These are phyloP conservation scores for Pemphredon lugubris DNA, from an alignment of 2,888 invertebrate species.

Conservation along the genomic window DNA sequence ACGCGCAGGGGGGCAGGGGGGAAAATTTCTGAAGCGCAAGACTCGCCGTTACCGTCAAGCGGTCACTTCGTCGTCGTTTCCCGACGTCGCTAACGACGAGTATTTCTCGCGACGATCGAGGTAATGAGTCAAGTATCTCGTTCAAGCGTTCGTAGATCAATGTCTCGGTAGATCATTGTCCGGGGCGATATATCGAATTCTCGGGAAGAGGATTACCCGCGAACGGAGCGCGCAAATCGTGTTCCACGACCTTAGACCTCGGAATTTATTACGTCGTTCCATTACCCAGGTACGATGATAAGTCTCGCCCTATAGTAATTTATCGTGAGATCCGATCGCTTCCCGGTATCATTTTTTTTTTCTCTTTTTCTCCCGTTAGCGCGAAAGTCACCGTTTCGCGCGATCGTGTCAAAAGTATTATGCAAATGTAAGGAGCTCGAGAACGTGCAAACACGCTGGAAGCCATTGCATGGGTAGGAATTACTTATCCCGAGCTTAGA, in stretches of 20 bases:
- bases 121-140: too few relatives aligned
- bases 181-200: constrained; percentile 46
- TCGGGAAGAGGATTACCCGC: constrained; percentile 48
- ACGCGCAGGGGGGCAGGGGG: too few relatives aligned
- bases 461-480: background rate
- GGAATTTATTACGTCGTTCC: constrained; percentile 50
- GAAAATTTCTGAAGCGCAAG: too few relatives aligned
- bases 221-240: constrained; percentile 51
- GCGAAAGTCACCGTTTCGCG: constrained; percentile 24
- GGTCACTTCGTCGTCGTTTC: too few relatives aligned
- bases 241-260: constrained; percentile 25
- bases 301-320: constrained; percentile 48
- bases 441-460: background rate
- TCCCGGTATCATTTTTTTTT: constrained; percentile 15
- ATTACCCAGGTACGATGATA: constrained; percentile 48
- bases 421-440: constrained; percentile 3
- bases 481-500: too few relatives aligned
- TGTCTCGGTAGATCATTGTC: constrained; percentile 37
- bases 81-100: too few relatives aligned
- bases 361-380: constrained; percentile 21
- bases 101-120: too few relatives aligned
- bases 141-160: constrained; percentile 22
- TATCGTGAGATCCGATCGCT: constrained; percentile 44
- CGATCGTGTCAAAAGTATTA: constrained; percentile 17
- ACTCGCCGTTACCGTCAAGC: too few relatives aligned